Evolutionary conservation across 2,888 invertebrate species (phyloP), one percentile per base, ranked within the genome.

Genomic region (Ornithoptera alexandrae): DNA sequence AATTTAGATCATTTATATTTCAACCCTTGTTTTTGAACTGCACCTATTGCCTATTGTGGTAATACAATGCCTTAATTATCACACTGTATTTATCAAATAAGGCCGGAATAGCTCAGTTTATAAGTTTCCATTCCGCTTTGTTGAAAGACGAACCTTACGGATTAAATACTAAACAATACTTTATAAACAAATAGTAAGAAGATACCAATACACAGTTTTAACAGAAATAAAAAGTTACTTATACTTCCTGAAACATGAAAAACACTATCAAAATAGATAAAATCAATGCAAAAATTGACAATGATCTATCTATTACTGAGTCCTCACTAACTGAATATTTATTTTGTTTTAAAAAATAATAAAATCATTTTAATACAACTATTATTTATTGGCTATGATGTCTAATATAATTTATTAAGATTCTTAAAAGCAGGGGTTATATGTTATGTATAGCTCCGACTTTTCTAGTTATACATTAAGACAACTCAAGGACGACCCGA

Each of bases 1-100:
- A 80, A 83, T 87, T 85, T 84, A 84, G 84, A 81, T 81, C 80
- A 81, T 83, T 84, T 86, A 77, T 80, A 78, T 80, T 81, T 81
- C 77, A 76, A 72, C 70, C 71, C 70, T n/a, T 6, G 53, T 18
- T n/a, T 46, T 53, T 53, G 53, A 1, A 53, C n/a, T 53, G 53
- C 18, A 8, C n/a, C 53, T n/a, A 53, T 53, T 53, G 53, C 53
- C n/a, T 6, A 0, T 50, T 53, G 18, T 18, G 0, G 53, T 53
- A 12, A 53, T 53, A 53, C 53, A 53, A 53, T 53, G 15, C 18
- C n/a, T 53, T 18, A 53, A 53, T 53, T n/a, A n/a, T 7, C 53
- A 53, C 6, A 53, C 53, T n/a, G 1, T n/a, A 53, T n/a, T n/a
- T 53, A n/a, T 18, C 8, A n/a, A 53, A 15, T 17, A 15, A 17